phyloP scores from a whole-genome alignment of 2,797 vertebrate species.

The Malacoctenus gilli region DNA sequence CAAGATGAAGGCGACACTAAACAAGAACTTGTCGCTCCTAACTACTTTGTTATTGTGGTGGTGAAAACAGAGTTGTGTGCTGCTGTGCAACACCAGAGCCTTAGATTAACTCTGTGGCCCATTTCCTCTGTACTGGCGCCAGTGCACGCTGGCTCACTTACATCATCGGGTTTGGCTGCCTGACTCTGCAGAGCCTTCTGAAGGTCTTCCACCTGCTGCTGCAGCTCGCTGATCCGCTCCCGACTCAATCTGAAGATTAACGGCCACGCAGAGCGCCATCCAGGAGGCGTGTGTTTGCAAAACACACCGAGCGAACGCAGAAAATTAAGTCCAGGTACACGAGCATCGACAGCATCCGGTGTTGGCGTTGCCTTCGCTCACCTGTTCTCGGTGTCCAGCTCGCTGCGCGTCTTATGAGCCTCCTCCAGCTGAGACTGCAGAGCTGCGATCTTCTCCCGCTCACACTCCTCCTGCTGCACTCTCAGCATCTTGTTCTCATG shows the following conservation, averaged over 20 bases:
- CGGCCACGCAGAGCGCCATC: conserved; percentile 1
- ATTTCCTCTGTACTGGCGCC: neutral
- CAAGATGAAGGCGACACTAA: too few relatives aligned
- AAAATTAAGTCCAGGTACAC: neutral
- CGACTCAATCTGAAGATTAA: conserved; percentile 82
- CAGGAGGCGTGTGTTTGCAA: too few relatives aligned
- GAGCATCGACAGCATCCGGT: too few relatives aligned
- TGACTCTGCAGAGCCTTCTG: conserved; percentile 94
- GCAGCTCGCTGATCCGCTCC: conserved; percentile 86
- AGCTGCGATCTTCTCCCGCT: conserved; percentile 86
- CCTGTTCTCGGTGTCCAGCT: conserved; percentile 94
- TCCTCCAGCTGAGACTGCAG: conserved; percentile 90
- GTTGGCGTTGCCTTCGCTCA: conserved; percentile 38
- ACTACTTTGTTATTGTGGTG: too few relatives aligned
- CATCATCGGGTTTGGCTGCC: conserved; percentile 89
- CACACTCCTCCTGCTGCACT: conserved; percentile 90
- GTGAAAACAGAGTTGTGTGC: too few relatives aligned
- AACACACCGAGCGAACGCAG: neutral
- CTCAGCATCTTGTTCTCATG: conserved; percentile 98
- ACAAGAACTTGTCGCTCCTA: too few relatives aligned
- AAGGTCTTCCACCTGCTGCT: conserved; percentile 94
- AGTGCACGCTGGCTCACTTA: conserved; percentile 71
- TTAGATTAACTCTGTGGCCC: conserved; percentile 8
- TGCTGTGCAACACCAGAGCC: too few relatives aligned
- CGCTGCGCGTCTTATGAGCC: conserved; percentile 86